These are phyloP conservation scores for Syrphus vitripennis DNA, from an alignment of 2,888 invertebrate genomes.

Conservation along the genomic window DNA sequence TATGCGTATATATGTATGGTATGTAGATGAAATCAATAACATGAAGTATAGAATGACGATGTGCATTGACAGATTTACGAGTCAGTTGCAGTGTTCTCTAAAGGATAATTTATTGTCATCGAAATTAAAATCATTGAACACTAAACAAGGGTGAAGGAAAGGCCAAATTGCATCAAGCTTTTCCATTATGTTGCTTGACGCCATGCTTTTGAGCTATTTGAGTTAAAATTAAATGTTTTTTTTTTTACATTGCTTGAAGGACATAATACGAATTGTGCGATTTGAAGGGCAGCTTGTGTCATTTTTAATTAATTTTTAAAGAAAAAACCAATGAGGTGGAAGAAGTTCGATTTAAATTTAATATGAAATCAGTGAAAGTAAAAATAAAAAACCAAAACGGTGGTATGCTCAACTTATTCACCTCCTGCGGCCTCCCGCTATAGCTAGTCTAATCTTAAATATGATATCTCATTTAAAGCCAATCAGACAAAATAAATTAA, in stretches of 20 bases:
- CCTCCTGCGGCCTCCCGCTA: too few relatives aligned
- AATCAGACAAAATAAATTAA: too few relatives aligned
- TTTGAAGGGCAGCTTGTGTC: not conserved
- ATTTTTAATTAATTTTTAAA: too few relatives aligned
- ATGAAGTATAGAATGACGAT: constrained; percentile 32
- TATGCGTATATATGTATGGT: too few relatives aligned
- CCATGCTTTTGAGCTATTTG: not conserved
- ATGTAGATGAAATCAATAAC: too few relatives aligned
- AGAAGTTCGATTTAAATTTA: too few relatives aligned
- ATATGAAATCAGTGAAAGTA: too few relatives aligned
- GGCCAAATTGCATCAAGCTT: not conserved
- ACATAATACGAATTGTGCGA: not conserved
- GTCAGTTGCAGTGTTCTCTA: constrained; percentile 39
- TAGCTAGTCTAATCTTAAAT: too few relatives aligned
- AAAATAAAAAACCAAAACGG: too few relatives aligned
- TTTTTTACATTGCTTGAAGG: not conserved
- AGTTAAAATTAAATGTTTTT: not conserved
- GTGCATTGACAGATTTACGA: constrained; percentile 68
- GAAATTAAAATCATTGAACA: constrained; percentile 53
- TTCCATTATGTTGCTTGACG: not conserved
- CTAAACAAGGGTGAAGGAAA: not conserved
- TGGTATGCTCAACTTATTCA: too few relatives aligned
- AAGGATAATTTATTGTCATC: constrained; percentile 67
- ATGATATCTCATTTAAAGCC: too few relatives aligned
- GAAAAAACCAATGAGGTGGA: too few relatives aligned